Percentiles rank a stretch among this genome's conserved stretches.
Conservation (phyloP, 2,888 invertebrate species). For the Acrobasis suavella region DNA sequence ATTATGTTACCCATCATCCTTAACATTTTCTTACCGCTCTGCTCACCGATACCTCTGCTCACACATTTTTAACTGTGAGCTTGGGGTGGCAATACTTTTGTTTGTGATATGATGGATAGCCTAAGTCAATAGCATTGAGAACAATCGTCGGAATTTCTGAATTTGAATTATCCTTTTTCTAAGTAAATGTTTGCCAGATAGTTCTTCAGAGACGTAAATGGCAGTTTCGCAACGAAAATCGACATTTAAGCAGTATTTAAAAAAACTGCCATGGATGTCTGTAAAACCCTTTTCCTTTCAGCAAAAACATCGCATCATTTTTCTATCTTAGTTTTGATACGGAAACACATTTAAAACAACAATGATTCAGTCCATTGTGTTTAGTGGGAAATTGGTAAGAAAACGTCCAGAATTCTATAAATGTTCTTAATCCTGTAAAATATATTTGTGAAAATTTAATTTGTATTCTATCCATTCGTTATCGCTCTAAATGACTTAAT, state of each 20-base stretch:
- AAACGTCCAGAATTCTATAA: slow-evolving; percentile 54
- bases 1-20: too few relatives aligned
- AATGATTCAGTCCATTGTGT: slow-evolving; percentile 52
- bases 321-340: slow-evolving; percentile 51
- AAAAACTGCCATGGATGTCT: slow-evolving; percentile 58
- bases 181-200: slow-evolving; percentile 56
- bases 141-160: too few relatives aligned
- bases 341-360: slow-evolving; percentile 50
- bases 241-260: slow-evolving; percentile 11
- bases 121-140: too few relatives aligned
- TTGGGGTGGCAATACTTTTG: neutral
- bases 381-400: slow-evolving; percentile 69
- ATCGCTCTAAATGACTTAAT: slow-evolving; percentile 19
- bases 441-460: slow-evolving; percentile 15
- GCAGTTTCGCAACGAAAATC: slow-evolving; percentile 46
- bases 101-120: too few relatives aligned
- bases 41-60: slow-evolving; percentile 1
- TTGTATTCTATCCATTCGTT: slow-evolving; percentile 16
- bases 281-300: slow-evolving; percentile 58
- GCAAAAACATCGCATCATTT: slow-evolving; percentile 47
- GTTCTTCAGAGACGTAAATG: slow-evolving; percentile 54
- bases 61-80: neutral
- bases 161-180: neutral
- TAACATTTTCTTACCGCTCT: neutral
- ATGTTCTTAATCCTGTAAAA: slow-evolving; percentile 39